Base-by-base conservation (phyloP, 2,797 vertebrate species). In the Leptoclinus maculatus region DNA sequence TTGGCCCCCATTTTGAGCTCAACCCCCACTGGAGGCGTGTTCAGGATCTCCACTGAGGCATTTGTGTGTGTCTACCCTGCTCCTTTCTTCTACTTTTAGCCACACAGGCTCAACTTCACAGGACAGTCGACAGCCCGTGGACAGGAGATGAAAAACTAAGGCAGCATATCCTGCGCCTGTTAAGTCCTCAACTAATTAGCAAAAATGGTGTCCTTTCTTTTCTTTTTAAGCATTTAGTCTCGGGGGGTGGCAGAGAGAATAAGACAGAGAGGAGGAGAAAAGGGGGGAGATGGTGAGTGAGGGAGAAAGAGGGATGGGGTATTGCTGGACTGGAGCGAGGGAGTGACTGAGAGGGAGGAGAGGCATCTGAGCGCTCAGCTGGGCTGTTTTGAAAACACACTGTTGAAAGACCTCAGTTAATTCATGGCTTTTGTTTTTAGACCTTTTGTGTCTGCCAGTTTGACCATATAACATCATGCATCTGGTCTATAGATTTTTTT, bases 401-500 rank as follows among this genome's bases (percentile, higher is more conserved):
- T 94, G 96, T 96, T 98, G 96, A 99, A 97, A 97, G 96, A 95
- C 94, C 95, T 96, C 96, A 93, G 96, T 96, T 98, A 98, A 98
- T 98, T 98, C 97, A 97, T 85, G 88, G 93, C 97, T 96, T 98
- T 98, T 97, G 96, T 98, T 97, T 98, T 97, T 97, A 92, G 84
- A 39, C 88, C 94, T 97, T 95, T 98, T 99, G 96, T 99, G 95
- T 96, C 97, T 98, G 97, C 96, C 96, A 97, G 96, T 97, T 97
- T 99, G 96, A 99, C 97, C 98, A 98, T 98, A 96, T 98, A 99
- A 99, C 96, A 94, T 98, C 97, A 97, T 98, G 97, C 98, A 99
- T 99, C 98, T 99, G 97, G 93, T 98, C 96, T 96, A 96, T 97
- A 96, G 97, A 96, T 32, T 32, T 96, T 97, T 96, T 96, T 36